Percentiles rank a stretch among this genome's conserved stretches.
phyloP scores from a whole-genome alignment of 2,797 vertebrate species.

The Mormyrops boulengeri region DNA sequence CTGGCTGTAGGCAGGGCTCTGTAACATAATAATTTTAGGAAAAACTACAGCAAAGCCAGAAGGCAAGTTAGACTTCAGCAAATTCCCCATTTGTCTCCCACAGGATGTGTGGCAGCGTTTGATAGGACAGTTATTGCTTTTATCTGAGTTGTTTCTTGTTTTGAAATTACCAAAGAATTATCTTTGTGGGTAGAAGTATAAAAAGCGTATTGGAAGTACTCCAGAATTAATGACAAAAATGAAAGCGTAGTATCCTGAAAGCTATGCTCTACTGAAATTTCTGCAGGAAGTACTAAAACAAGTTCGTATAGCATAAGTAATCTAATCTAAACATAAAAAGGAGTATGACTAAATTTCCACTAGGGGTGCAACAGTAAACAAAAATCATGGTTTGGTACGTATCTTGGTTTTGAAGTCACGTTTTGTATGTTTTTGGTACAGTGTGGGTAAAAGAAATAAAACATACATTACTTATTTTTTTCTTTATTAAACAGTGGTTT shows the following conservation, averaged over 20 bases:
- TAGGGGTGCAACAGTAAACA: too few relatives aligned
- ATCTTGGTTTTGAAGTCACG: too few relatives aligned
- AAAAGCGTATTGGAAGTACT: neutral
- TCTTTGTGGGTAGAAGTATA: neutral
- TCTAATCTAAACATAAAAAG: neutral
- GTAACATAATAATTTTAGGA: neutral
- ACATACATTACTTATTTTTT: too few relatives aligned
- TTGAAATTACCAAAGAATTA: neutral
- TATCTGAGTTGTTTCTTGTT: neutral
- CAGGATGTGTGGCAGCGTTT: neutral
- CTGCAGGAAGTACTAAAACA: too few relatives aligned
- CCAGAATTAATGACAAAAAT: neutral
- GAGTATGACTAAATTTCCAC: neutral
- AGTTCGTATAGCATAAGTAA: neutral
- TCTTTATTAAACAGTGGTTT: too few relatives aligned
- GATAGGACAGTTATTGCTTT: neutral
- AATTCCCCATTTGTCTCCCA: neutral
- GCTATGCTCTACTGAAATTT: too few relatives aligned
- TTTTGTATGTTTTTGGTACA: too few relatives aligned
- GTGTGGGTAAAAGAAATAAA: too few relatives aligned
- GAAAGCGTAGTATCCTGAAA: neutral
- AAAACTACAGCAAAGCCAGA: neutral
- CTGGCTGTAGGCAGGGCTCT: neutral
- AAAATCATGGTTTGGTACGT: too few relatives aligned
- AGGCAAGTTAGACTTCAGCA: neutral